A percentile compares a stretch with the other conserved stretches of the same genome.
phyloP scores from a whole-genome alignment of 2,113 vertebrate species.

The Lasiurus borealis region DNA sequence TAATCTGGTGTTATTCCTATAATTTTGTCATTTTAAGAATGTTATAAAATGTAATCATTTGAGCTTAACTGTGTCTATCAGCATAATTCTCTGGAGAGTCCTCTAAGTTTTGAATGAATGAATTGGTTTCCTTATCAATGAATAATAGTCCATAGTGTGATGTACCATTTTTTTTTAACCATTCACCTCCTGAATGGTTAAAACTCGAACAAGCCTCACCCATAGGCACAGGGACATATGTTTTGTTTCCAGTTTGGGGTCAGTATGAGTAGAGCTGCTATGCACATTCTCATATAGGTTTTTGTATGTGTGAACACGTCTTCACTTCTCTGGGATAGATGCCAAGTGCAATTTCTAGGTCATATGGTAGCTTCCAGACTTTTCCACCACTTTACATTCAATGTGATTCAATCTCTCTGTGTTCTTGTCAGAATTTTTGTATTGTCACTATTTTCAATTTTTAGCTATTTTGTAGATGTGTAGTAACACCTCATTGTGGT shows the following conservation, averaged over 20 bases:
- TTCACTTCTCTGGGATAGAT: neutral
- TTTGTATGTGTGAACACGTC: neutral
- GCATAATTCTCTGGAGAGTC: neutral
- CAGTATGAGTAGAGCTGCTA: neutral
- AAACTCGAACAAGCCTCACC: too few species aligned
- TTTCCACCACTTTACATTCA: neutral
- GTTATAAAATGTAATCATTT: neutral
- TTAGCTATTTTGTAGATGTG: neutral
- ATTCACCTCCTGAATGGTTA: neutral
- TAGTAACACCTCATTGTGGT: neutral
- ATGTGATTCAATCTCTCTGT: neutral
- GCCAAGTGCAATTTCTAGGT: neutral
- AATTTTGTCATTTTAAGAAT: neutral
- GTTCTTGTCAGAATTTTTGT: neutral
- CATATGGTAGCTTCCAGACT: neutral
- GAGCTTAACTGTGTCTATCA: neutral
- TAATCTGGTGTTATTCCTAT: neutral
- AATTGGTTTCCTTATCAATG: neutral
- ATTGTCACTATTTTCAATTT: neutral
- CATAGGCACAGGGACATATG: neutral
- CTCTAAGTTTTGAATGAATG: neutral
- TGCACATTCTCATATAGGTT: neutral
- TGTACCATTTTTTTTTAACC: neutral
- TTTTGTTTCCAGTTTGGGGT: neutral
- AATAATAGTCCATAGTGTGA: neutral